Evolutionary conservation across 2,113 vertebrate genomes (phyloP).

Genomic region (Archilochus colubris): DNA sequence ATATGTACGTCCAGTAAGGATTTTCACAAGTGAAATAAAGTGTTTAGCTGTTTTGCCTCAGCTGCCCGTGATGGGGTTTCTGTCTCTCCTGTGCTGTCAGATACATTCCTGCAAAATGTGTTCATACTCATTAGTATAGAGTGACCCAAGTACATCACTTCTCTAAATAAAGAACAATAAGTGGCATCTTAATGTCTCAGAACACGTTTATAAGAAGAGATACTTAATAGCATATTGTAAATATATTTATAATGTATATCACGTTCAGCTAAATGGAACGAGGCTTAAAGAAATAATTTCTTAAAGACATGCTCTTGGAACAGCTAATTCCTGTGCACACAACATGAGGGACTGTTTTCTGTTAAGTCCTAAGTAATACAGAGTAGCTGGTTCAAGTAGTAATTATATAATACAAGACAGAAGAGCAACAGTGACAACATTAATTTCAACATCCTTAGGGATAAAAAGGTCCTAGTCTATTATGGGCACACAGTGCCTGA

Average conservation of each 20-base stretch:
- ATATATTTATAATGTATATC: background rate
- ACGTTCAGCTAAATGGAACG: slow-evolving; percentile 35
- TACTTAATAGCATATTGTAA: background rate
- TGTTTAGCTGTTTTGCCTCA: background rate
- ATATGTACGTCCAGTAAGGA: background rate
- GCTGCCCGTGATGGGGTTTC: background rate
- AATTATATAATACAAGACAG: slow-evolving; percentile 56
- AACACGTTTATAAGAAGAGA: background rate
- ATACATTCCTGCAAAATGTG: background rate
- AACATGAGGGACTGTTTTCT: slow-evolving; percentile 58
- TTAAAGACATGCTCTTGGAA: slow-evolving; percentile 63
- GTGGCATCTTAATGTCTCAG: background rate
- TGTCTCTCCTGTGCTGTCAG: background rate
- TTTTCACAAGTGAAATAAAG: background rate
- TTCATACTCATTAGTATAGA: background rate
- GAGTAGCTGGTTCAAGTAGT: slow-evolving; percentile 53
- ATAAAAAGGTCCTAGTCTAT: slow-evolving; percentile 7
- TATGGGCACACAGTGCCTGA: background rate
- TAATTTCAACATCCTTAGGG: background rate
- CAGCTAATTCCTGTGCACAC: slow-evolving; percentile 64
- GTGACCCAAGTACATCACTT: background rate
- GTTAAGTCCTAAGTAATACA: slow-evolving; percentile 54
- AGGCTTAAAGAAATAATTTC: slow-evolving; percentile 53
- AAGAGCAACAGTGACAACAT: slow-evolving; percentile 41
- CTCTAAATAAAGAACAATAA: background rate